Evolutionary conservation across 1,140 invertebrate species (phyloP), one percentile per base, ranked within the genome.

Genomic region (Rhopalosiphum padi): DNA sequence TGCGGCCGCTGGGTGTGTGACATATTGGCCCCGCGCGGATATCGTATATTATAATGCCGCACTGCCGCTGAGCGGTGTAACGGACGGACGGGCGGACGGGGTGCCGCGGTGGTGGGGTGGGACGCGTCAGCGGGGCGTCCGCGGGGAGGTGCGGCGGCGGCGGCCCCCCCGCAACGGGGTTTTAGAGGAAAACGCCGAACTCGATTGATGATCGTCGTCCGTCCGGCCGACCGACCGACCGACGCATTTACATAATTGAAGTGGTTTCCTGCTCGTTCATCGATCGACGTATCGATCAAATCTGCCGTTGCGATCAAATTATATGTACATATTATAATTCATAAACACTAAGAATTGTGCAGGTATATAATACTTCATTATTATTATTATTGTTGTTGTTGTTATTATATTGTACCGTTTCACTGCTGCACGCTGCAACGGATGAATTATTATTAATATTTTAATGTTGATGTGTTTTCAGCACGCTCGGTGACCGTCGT

Each of bases 1-100:
- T 93, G 91, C 91, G 91, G 91, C 77, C 77, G 91, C 77, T 53
- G 91, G 82, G 91, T 85, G 91, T 93, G 91, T 93, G 91, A 93
- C 91, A 93, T 86, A 93, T 89, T 55, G 88, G 88, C 48, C 88
- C 48, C 88, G 51, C 35, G 51, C 51, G n/a, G 43, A 41, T 77
- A 77, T 85, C 83, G 85, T 51, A 51, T 18, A 51, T 51, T 51
- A 51, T 85, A 37, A 25, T 85, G 7, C 35, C 83, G 37, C 83
- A 37, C 35, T 22, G n/a, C 6, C 82, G 85, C 37, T 25, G 11
- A 51, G 48, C 48, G 48, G 48, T 46, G 7, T 43, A 8, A 22
- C 83, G 83, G 22, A 5, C 8, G 3, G 85, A 41, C 85, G 85
- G 41, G 25, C 8, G 3, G 85, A 41, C 85, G 85, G 41, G 25